Evolutionary conservation across 2,888 invertebrate genomes (phyloP).

Genomic region (Troides oblongomaculatus): DNA sequence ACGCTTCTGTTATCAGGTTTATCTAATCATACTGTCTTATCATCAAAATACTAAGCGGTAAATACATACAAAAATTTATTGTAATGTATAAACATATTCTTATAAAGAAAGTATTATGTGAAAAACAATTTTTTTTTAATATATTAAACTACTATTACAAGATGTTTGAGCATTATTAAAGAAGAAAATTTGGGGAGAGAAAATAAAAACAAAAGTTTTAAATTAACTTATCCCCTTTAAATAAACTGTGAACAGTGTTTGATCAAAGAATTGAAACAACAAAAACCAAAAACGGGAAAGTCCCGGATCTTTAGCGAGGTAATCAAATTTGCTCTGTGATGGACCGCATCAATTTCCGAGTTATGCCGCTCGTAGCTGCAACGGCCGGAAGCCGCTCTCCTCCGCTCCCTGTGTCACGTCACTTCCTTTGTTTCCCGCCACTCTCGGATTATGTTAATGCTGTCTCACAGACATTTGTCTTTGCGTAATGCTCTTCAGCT

Average conservation of each 20-base stretch:
- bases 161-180: no score
- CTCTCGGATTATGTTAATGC: constrained; percentile 73
- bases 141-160: no score
- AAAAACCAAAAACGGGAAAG: constrained; percentile 22
- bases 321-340: constrained; percentile 52
- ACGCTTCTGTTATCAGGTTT: no score
- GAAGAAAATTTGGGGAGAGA: not conserved
- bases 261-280: constrained; percentile 12
- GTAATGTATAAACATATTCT: no score
- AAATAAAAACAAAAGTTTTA: not conserved
- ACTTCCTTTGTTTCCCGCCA: constrained; percentile 64
- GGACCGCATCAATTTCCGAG: constrained; percentile 52
- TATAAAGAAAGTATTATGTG: no score
- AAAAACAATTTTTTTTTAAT: no score
- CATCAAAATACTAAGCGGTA: no score
- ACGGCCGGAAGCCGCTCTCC: constrained; percentile 49
- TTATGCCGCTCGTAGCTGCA: constrained; percentile 39
- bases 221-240: not conserved
- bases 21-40: no score
- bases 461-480: constrained; percentile 72
- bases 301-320: constrained; percentile 34
- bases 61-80: no score
- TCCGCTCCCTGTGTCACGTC: constrained; percentile 51
- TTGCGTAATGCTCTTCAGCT: constrained; percentile 63
- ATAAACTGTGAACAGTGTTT: constrained; percentile 1